These are phyloP conservation scores for Craseonycteris thonglongyai DNA, from an alignment of 2,113 vertebrate species.

Conservation along the genomic window DNA sequence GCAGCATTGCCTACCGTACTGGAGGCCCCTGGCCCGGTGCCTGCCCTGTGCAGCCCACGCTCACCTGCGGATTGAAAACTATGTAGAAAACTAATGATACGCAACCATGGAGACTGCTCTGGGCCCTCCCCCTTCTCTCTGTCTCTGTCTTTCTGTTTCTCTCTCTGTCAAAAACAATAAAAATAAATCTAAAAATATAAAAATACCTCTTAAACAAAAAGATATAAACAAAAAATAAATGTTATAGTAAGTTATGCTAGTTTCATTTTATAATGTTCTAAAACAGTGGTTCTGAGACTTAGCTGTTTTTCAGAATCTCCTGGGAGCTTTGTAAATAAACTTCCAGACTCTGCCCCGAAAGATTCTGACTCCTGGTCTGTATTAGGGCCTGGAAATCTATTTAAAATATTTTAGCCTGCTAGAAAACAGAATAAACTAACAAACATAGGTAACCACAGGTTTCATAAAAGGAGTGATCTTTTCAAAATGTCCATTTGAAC, in stretches of 20 bases:
- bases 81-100: no score
- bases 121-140: no score
- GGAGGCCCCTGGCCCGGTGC: no score
- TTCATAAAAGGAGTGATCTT: background rate
- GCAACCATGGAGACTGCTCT: no score
- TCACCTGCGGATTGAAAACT: no score
- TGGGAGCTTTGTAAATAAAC: background rate
- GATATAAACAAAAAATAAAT: background rate
- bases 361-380: background rate
- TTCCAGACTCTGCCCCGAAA: background rate
- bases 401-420: background rate
- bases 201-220: no score
- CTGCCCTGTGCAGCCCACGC: no score
- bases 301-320: background rate
- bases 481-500: background rate
- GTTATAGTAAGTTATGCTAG: background rate
- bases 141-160: no score
- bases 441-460: background rate
- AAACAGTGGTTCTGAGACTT: background rate
- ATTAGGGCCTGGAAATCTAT: background rate
- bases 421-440: background rate
- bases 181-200: no score
- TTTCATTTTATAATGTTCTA: background rate
- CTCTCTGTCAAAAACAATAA: no score
- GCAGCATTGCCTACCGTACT: no score